Evolutionary conservation across 2,888 invertebrate genomes (phyloP).

Genomic region (Apotomis turbidana): DNA sequence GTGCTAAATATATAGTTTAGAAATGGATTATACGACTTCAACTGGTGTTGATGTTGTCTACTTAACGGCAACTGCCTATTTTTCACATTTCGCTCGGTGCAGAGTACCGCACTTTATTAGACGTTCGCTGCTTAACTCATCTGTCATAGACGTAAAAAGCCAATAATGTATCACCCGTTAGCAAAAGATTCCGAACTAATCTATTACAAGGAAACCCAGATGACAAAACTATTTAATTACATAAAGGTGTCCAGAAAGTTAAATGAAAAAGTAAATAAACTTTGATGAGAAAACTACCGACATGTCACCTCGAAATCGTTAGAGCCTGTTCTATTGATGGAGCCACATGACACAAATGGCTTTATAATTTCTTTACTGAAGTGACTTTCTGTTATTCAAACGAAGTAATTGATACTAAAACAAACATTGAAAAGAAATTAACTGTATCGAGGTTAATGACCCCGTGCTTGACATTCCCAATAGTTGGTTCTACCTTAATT

Average conservation of each 20-base stretch:
- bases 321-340: background rate
- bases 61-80: too few relatives aligned
- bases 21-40: too few relatives aligned
- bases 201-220: background rate
- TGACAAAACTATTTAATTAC: background rate
- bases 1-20: too few relatives aligned
- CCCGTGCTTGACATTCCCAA: too few relatives aligned
- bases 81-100: too few relatives aligned
- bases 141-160: too few relatives aligned
- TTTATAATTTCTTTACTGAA: constrained; percentile 7
- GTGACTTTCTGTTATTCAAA: background rate
- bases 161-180: background rate
- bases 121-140: too few relatives aligned
- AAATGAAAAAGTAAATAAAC: constrained; percentile 11
- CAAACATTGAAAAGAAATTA: background rate
- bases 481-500: too few relatives aligned
- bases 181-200: background rate
- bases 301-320: background rate
- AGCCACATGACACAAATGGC: constrained; percentile 11
- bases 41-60: too few relatives aligned
- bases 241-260: constrained; percentile 2
- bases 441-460: background rate
- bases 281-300: constrained; percentile 19
- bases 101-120: too few relatives aligned
- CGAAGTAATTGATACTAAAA: background rate